These are phyloP conservation scores for Leptobrachium leishanense DNA, from an alignment of 2,113 vertebrate species.

Conservation along the genomic window DNA sequence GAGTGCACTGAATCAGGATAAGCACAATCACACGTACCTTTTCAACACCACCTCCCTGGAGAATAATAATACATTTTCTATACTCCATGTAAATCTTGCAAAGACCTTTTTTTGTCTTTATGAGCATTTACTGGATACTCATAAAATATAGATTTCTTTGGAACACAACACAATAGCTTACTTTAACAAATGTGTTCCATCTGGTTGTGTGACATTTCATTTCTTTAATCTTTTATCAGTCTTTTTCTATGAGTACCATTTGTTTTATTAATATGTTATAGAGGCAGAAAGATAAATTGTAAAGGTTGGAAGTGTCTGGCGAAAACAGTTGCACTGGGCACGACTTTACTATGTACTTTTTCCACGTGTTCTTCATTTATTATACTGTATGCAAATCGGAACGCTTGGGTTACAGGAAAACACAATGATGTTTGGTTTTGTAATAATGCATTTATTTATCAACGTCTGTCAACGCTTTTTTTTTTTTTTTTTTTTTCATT, in stretches of 20 bases:
- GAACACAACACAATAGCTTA: conserved; percentile 46
- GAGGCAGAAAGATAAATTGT: conserved; percentile 17
- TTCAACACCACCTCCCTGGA: conserved; percentile 28
- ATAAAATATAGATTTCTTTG: conserved; percentile 48
- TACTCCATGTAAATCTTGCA: conserved; percentile 44
- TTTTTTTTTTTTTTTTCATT: too few species aligned
- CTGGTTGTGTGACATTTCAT: conserved; percentile 37
- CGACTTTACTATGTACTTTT: not conserved
- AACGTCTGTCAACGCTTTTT: too few species aligned
- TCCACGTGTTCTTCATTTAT: not conserved
- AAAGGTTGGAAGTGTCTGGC: not conserved
- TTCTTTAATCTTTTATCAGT: conserved; percentile 43
- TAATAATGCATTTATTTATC: too few species aligned
- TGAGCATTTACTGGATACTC: conserved; percentile 41
- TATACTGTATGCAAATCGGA: not conserved
- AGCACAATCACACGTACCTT: conserved; percentile 13
- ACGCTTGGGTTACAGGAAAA: not conserved
- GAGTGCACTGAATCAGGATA: conserved; percentile 32
- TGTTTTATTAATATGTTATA: conserved; percentile 37
- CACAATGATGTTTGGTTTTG: too few species aligned
- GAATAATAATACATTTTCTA: conserved; percentile 35
- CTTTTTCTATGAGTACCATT: conserved; percentile 18
- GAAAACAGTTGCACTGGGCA: not conserved
- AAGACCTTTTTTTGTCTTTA: conserved; percentile 43
- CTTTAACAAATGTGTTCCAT: conserved; percentile 48